Evolutionary conservation across 2,888 invertebrate genomes (phyloP).

Genomic region (Drosophila limbata): DNA sequence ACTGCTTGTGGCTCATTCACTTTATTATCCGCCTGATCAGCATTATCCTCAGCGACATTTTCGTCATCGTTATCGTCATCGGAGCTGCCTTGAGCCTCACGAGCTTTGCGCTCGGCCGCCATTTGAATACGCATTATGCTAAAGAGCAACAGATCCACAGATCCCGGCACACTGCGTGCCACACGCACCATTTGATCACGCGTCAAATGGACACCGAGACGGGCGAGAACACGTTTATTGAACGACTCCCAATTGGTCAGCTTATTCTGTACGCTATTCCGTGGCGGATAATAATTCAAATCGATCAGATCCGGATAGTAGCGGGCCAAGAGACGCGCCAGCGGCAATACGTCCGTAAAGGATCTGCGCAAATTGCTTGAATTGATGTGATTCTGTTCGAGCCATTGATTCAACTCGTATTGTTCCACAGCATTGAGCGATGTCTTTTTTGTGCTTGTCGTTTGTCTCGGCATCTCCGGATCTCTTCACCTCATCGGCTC

Average conservation of each 20-base stretch:
- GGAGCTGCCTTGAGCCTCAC: background rate
- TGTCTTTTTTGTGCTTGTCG: conserved; percentile 24
- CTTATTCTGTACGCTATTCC: conserved; percentile 89
- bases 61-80: background rate
- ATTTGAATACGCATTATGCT: conserved; percentile 51
- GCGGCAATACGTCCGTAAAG: conserved; percentile 89
- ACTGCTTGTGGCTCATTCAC: background rate
- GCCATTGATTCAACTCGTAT: conserved; percentile 55
- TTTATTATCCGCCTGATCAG: background rate
- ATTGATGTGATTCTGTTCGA: conserved; percentile 35
- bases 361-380: conserved; percentile 87
- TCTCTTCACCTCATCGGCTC: background rate
- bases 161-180: conserved; percentile 87
- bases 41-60: background rate
- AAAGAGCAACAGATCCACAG: conserved; percentile 88
- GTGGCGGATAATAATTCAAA: conserved; percentile 91
- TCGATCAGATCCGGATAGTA: conserved; percentile 91
- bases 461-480: conserved; percentile 23
- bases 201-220: conserved; percentile 87
- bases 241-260: conserved; percentile 91
- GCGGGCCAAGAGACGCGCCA: conserved; percentile 90
- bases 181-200: conserved; percentile 88
- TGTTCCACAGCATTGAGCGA: conserved; percentile 36
- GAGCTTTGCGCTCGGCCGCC: conserved; percentile 17
- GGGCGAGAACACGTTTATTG: conserved; percentile 90